These are phyloP conservation scores for Anagrus nilaparvatae DNA, from an alignment of 1,140 invertebrate species.

Conservation along the genomic window DNA sequence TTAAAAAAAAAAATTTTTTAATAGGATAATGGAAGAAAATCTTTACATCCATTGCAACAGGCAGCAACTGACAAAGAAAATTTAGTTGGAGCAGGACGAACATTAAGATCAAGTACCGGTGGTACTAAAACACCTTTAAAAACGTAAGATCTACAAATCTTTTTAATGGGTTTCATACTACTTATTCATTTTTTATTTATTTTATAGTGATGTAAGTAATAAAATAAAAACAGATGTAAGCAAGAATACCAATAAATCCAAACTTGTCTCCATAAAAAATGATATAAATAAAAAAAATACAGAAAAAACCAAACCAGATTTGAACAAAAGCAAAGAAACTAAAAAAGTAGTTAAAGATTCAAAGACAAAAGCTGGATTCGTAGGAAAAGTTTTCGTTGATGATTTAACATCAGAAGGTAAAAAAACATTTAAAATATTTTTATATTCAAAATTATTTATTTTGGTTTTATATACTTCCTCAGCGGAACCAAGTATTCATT, in stretches of 20 bases:
- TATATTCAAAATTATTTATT: too few species aligned
- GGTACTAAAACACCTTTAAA: slow-evolving; percentile 21
- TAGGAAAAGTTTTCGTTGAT: slow-evolving; percentile 39
- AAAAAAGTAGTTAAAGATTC: slow-evolving; percentile 45
- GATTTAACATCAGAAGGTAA: slow-evolving; percentile 47
- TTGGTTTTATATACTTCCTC: slow-evolving; percentile 7
- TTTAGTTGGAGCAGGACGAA: slow-evolving; percentile 44
- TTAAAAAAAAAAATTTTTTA: too few species aligned
- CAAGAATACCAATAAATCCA: too few species aligned
- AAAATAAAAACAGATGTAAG: slow-evolving; percentile 12
- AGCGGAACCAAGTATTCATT: slow-evolving; percentile 51
- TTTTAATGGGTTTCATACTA: too few species aligned
- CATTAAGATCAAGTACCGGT: slow-evolving; percentile 22
- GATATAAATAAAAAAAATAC: too few species aligned
- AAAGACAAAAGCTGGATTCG: slow-evolving; percentile 42
- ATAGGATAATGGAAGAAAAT: slow-evolving; percentile 42
- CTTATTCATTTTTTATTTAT: slow-evolving; percentile 3
- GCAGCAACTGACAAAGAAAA: slow-evolving; percentile 52
- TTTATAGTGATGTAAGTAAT: slow-evolving; percentile 20
- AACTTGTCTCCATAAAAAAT: too few species aligned
- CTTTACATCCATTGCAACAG: slow-evolving; percentile 50
- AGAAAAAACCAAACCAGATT: slow-evolving; percentile 19
- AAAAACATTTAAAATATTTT: neutral
- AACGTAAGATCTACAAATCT: too few species aligned
- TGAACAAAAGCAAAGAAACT: slow-evolving; percentile 23